These are phyloP conservation scores for Ammodytes marinus DNA, from an alignment of 2,113 vertebrate species.

Conservation along the genomic window DNA sequence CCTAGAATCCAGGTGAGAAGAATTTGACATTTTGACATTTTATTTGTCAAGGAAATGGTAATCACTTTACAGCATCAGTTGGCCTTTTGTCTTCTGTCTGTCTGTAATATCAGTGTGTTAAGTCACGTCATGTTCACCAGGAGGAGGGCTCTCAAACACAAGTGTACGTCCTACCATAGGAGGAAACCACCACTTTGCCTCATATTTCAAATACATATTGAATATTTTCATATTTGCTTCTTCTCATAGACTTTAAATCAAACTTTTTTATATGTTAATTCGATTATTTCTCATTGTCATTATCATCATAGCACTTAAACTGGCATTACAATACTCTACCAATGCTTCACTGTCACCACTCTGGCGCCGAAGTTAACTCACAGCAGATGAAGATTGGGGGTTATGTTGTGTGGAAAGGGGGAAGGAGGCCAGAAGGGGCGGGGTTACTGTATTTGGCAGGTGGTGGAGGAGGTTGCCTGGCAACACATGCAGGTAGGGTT, in stretches of 20 bases:
- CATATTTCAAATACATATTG: constrained; percentile 61
- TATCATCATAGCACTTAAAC: constrained; percentile 65
- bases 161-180: constrained; percentile 97
- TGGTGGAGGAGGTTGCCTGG: constrained; percentile 96
- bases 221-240: constrained; percentile 53
- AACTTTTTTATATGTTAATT: constrained; percentile 52
- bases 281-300: constrained; percentile 65
- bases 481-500: constrained; percentile 99
- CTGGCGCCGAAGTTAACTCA: constrained; percentile 64
- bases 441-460: constrained; percentile 98
- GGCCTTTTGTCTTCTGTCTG: constrained; percentile 50
- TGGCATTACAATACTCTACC: constrained; percentile 66
- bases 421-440: constrained; percentile 39
- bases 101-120: constrained; percentile 50
- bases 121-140: constrained; percentile 60
- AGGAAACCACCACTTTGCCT: constrained; percentile 94
- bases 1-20: constrained; percentile 67
- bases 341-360: constrained; percentile 62
- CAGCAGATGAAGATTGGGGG: constrained; percentile 68
- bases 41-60: constrained; percentile 56
- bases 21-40: constrained; percentile 48
- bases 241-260: constrained; percentile 51
- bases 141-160: constrained; percentile 81
- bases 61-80: constrained; percentile 53
- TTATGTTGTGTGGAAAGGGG: constrained; percentile 58